phyloP scores from a whole-genome alignment of 2,888 invertebrate genomes.

The Physocephala rufipes region DNA sequence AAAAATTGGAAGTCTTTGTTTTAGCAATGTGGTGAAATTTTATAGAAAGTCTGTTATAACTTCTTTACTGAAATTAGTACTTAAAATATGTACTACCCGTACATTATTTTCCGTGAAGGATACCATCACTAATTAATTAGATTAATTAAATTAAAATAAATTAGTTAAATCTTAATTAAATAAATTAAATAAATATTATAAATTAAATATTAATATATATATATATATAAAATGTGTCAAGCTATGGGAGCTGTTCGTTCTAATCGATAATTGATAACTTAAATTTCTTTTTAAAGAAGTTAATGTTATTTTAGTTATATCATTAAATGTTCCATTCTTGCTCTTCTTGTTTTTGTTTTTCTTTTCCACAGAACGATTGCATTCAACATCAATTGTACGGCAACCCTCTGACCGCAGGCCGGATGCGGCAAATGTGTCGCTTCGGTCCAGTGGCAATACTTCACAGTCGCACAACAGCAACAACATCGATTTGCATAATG shows the following conservation, averaged over 20 bases:
- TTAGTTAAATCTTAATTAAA: no score
- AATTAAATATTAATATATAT: neutral
- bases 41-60: no score
- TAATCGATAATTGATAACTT: no score
- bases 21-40: no score
- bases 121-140: no score
- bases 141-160: no score
- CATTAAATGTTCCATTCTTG: neutral
- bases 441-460: conserved; percentile 59
- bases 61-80: no score
- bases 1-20: no score
- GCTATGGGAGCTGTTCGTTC: neutral
- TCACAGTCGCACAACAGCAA: conserved; percentile 49
- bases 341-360: neutral
- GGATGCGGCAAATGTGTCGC: conserved; percentile 59
- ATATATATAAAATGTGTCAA: neutral
- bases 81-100: no score
- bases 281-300: conserved; percentile 2
- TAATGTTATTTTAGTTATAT: neutral
- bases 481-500: conserved; percentile 40
- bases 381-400: conserved; percentile 62
- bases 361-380: conserved; percentile 59
- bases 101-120: no score
- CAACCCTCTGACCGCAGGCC: conserved; percentile 65
- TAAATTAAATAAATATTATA: no score